These are phyloP conservation scores for Epistrophe eligans DNA, from an alignment of 2,888 invertebrate species.

Conservation along the genomic window DNA sequence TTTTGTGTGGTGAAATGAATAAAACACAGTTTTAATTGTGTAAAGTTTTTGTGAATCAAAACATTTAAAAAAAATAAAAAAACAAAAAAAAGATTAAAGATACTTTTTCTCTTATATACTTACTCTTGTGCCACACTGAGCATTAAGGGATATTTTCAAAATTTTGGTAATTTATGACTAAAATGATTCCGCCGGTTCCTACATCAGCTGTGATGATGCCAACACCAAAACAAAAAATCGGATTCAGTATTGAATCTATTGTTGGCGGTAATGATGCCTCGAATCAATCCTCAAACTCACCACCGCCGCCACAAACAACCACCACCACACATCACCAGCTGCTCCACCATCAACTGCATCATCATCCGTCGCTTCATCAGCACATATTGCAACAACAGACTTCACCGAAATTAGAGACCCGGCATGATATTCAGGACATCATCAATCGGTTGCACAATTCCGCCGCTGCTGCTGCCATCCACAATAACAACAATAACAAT, in stretches of 20 bases:
- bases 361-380: constrained; percentile 69
- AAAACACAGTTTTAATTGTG: constrained; percentile 33
- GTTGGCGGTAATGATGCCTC: constrained; percentile 90
- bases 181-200: constrained; percentile 97
- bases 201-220: constrained; percentile 96
- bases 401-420: constrained; percentile 79
- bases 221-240: constrained; percentile 95
- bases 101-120: background rate
- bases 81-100: constrained; percentile 25
- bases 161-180: constrained; percentile 83
- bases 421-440: constrained; percentile 82
- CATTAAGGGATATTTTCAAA: constrained; percentile 59
- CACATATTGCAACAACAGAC: constrained; percentile 74
- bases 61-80: constrained; percentile 13
- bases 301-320: constrained; percentile 68
- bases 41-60: constrained; percentile 39
- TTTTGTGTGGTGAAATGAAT: constrained; percentile 42
- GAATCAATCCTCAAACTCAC: constrained; percentile 52
- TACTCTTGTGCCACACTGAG: constrained; percentile 63
- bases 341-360: constrained; percentile 67
- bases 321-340: constrained; percentile 75
- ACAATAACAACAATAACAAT: constrained; percentile 73
- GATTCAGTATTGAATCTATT: constrained; percentile 97
- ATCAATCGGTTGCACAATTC: constrained; percentile 82
- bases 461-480: constrained; percentile 79